Evolutionary conservation across 2,797 vertebrate genomes (phyloP).

Genomic region (Hoplostethus atlanticus): DNA sequence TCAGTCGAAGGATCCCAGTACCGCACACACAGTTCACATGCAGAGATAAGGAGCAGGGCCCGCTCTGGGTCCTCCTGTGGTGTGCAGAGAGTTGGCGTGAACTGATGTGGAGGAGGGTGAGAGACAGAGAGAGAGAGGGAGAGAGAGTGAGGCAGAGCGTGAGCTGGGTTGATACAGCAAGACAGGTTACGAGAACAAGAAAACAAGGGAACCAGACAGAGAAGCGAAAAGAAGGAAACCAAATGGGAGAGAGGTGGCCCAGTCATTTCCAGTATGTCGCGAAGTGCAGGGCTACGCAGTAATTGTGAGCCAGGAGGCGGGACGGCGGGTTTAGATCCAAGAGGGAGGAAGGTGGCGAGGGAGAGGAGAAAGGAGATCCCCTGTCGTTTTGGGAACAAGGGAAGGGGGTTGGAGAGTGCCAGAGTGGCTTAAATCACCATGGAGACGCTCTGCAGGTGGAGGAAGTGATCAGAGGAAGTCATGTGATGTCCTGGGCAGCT

Average conservation of each 20-base stretch:
- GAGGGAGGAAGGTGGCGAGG: constrained; percentile 12
- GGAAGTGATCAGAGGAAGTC: constrained; percentile 70
- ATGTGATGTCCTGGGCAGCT: constrained; percentile 54
- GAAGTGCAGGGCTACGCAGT: not conserved
- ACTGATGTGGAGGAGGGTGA: constrained; percentile 15
- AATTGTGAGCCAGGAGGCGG: not conserved
- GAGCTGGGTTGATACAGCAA: not conserved
- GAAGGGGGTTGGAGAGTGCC: constrained; percentile 64
- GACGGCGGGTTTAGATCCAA: not conserved
- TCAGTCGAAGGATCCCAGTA: constrained; percentile 37
- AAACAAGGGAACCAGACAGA: not conserved
- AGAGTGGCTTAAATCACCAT: constrained; percentile 73
- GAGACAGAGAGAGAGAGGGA: not conserved
- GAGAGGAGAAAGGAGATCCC: constrained; percentile 37
- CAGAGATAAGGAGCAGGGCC: constrained; percentile 42
- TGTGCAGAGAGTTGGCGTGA: constrained; percentile 23
- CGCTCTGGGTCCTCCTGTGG: constrained; percentile 33
- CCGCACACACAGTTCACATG: constrained; percentile 50
- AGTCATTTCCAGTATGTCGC: too few species aligned
- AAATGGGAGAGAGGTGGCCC: too few species aligned
- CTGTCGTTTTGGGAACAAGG: constrained; percentile 65
- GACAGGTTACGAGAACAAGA: not conserved
- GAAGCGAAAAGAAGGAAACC: not conserved
- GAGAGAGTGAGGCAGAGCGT: not conserved
- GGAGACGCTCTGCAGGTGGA: constrained; percentile 68